These are phyloP conservation scores for Actinopyga echinites DNA, from an alignment of 53 echinoderm and acorn worm genomes.

Conservation along the genomic window DNA sequence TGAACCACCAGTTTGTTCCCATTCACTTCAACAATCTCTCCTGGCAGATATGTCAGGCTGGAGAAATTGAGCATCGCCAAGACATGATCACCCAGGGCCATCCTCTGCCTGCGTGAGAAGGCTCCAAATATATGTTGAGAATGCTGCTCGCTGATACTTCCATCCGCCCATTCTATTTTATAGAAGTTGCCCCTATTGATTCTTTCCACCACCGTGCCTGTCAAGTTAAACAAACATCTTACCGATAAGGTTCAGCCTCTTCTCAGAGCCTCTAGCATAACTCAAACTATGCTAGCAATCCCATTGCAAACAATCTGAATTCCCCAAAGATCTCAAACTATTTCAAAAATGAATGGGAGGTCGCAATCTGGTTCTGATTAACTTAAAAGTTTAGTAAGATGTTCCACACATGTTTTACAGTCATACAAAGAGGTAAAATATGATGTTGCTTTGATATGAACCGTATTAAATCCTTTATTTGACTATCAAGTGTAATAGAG, in stretches of 20 bases:
- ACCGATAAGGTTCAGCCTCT: not conserved
- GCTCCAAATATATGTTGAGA: slow-evolving; percentile 88
- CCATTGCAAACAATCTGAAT: too few relatives aligned
- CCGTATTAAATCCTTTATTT: too few relatives aligned
- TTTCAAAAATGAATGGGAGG: too few relatives aligned
- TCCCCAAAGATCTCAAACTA: too few relatives aligned
- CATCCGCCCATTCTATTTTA: slow-evolving; percentile 89
- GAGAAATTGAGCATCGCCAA: slow-evolving; percentile 69
- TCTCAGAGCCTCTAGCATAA: too few relatives aligned
- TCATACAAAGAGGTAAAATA: too few relatives aligned
- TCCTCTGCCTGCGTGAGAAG: slow-evolving; percentile 81
- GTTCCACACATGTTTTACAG: too few relatives aligned
- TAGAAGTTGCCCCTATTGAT: slow-evolving; percentile 65
- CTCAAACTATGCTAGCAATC: too few relatives aligned
- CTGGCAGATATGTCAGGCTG: slow-evolving; percentile 79
- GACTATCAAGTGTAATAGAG: too few relatives aligned
- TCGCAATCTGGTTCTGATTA: too few relatives aligned
- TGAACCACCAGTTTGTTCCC: slow-evolving; percentile 71
- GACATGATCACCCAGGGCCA: slow-evolving; percentile 86
- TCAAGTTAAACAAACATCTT: not conserved
- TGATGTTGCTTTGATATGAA: too few relatives aligned
- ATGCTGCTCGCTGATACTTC: slow-evolving; percentile 58
- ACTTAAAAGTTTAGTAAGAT: too few relatives aligned
- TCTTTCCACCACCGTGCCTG: slow-evolving; percentile 77
- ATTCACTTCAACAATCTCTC: slow-evolving; percentile 69